Conservation (phyloP, 2,888 invertebrate genomes). For the Periphyllus acericola region DNA sequence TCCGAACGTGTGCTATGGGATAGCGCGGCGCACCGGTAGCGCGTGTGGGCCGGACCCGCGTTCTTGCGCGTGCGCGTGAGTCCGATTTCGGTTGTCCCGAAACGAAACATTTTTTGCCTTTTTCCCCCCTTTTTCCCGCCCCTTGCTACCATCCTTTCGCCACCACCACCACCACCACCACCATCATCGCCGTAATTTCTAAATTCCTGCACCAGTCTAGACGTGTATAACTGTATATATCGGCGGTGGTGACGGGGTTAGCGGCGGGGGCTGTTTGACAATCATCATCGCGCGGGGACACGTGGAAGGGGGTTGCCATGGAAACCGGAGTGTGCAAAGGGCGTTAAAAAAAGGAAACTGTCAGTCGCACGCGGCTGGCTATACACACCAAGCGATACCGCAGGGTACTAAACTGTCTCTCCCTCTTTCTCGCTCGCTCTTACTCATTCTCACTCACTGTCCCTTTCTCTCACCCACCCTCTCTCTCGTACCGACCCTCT, state of each 20-base stretch:
- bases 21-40: not conserved
- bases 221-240: constrained; percentile 3
- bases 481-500: no score
- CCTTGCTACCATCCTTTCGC: not conserved
- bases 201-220: constrained; percentile 38
- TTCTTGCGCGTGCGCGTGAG: not conserved
- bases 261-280: constrained; percentile 56
- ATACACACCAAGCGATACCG: constrained; percentile 43
- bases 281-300: constrained; percentile 51
- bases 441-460: no score
- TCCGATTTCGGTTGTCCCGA: not conserved
- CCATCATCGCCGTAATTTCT: constrained; percentile 26
- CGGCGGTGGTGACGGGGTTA: not conserved
- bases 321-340: constrained; percentile 56
- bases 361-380: constrained; percentile 59
- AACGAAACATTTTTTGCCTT: not conserved
- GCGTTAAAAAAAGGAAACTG: constrained; percentile 61
- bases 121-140: not conserved
- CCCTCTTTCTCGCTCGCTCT: not conserved
- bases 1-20: no score
- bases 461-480: no score
- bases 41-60: not conserved
- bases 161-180: not conserved
- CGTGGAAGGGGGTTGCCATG: constrained; percentile 61
- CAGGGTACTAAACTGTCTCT: constrained; percentile 48